Percentiles rank a stretch among this genome's conserved stretches.
Conservation (phyloP, 1,140 invertebrate species). For the Drosophila persimilis region DNA sequence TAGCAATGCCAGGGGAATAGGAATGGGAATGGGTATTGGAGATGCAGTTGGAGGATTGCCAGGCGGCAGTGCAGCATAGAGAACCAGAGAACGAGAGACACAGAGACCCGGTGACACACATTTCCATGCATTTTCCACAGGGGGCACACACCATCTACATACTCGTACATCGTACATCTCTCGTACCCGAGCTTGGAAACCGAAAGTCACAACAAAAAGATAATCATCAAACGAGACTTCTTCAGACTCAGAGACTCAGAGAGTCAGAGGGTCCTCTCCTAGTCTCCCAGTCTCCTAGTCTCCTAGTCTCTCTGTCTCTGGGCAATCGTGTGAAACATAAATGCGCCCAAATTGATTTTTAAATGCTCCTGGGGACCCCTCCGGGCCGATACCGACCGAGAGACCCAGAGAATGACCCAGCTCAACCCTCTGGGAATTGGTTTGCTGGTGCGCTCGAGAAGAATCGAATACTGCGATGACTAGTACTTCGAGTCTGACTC, state of each 20-base stretch:
- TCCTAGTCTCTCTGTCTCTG: constrained; percentile 6
- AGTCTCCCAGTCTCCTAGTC: constrained; percentile 5
- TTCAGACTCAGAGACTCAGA: no score
- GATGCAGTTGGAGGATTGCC: constrained; percentile 24
- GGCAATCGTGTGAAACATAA: constrained; percentile 67
- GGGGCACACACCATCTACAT: constrained; percentile 41
- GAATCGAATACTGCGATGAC: constrained; percentile 27
- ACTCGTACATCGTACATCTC: constrained; percentile 10
- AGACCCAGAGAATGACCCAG: constrained; percentile 41
- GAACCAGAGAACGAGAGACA: constrained; percentile 9
- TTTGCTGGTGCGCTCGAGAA: background rate
- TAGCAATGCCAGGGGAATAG: constrained; percentile 41
- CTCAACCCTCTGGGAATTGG: constrained; percentile 58
- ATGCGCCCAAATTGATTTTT: constrained; percentile 64
- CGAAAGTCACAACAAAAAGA: constrained; percentile 56
- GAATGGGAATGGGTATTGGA: constrained; percentile 18
- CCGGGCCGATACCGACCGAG: background rate
- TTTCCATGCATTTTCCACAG: constrained; percentile 49
- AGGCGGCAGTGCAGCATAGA: background rate
- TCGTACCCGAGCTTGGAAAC: constrained; percentile 52
- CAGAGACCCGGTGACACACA: constrained; percentile 66
- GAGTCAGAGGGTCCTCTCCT: background rate
- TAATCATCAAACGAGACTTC: constrained; percentile 51
- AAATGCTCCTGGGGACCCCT: constrained; percentile 52
- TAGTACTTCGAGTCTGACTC: background rate